phyloP scores from a whole-genome alignment of 2,113 vertebrate genomes.

The Zootoca vivipara region DNA sequence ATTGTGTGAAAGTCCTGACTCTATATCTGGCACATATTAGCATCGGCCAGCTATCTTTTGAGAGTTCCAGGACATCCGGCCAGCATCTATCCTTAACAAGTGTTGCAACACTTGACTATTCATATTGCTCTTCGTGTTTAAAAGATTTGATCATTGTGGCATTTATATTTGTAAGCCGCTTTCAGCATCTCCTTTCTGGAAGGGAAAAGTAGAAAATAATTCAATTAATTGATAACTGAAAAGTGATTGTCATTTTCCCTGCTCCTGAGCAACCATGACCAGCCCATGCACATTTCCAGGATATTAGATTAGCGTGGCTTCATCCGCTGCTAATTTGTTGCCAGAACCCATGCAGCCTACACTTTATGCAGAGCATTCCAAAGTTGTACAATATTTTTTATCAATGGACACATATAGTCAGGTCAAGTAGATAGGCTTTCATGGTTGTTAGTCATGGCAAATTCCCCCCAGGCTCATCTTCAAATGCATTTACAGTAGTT shows the following conservation, averaged over 20 bases:
- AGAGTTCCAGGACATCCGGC: background rate
- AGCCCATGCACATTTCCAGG: background rate
- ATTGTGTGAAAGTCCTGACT: background rate
- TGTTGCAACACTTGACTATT: too few species aligned
- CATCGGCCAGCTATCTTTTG: background rate
- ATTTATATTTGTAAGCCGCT: too few species aligned
- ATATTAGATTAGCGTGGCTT: background rate
- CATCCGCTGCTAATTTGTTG: background rate
- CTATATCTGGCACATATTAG: background rate
- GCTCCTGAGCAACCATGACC: background rate
- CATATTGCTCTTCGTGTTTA: background rate
- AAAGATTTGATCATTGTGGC: too few species aligned
- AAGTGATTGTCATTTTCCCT: background rate
- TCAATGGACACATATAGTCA: background rate
- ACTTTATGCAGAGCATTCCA: background rate
- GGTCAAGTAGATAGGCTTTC: background rate
- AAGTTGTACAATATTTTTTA: background rate
- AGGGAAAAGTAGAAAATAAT: too few species aligned
- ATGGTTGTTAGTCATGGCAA: background rate
- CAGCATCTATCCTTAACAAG: background rate
- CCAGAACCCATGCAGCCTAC: too few species aligned
- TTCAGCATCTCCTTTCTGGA: too few species aligned
- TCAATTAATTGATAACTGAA: too few species aligned
- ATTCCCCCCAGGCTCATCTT: background rate
- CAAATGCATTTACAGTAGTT: background rate